Evolutionary conservation across 2,797 vertebrate genomes (phyloP).

Genomic region (Gymnothorax reevesii): DNA sequence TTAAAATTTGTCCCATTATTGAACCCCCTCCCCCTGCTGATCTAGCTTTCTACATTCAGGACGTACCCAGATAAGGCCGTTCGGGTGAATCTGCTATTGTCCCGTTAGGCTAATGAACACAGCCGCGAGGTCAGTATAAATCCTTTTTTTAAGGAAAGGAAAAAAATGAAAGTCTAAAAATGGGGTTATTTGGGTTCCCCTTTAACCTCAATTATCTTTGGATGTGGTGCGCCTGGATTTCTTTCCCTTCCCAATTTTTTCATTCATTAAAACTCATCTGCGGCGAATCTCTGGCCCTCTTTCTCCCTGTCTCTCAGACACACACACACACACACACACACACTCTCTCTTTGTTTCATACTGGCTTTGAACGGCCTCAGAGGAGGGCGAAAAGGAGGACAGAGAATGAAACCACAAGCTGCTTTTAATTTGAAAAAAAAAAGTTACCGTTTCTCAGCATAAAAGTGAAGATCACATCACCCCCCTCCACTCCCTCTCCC

Average conservation of each 20-base stretch:
- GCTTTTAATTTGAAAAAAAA: slow-evolving; percentile 30
- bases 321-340: not conserved
- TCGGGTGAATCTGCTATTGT: slow-evolving; percentile 7
- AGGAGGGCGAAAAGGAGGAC: slow-evolving; percentile 26
- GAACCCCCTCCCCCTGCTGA: not conserved
- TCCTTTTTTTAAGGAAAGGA: not conserved
- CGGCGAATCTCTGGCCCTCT: slow-evolving; percentile 10
- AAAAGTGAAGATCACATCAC: slow-evolving; percentile 37
- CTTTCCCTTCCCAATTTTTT: not conserved
- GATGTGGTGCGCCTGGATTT: not conserved
- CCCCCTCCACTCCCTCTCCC: slow-evolving; percentile 21
- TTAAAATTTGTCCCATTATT: not conserved
- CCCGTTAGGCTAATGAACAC: not conserved
- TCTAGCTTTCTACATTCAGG: not conserved
- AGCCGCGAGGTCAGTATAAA: not conserved
- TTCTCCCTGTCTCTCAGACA: not conserved
- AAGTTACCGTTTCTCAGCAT: slow-evolving; percentile 33
- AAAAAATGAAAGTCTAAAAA: slow-evolving; percentile 9
- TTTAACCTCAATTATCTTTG: slow-evolving; percentile 17
- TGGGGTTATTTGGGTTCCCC: slow-evolving; percentile 12
- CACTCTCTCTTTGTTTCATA: slow-evolving; percentile 1
- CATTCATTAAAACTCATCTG: slow-evolving; percentile 10
- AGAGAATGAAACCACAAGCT: slow-evolving; percentile 16
- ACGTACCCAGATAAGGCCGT: not conserved
- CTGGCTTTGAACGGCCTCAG: not conserved